Evolutionary conservation across 2,113 vertebrate genomes (phyloP), one percentile per base, ranked within the genome.

Genomic region (Jacana jacana): DNA sequence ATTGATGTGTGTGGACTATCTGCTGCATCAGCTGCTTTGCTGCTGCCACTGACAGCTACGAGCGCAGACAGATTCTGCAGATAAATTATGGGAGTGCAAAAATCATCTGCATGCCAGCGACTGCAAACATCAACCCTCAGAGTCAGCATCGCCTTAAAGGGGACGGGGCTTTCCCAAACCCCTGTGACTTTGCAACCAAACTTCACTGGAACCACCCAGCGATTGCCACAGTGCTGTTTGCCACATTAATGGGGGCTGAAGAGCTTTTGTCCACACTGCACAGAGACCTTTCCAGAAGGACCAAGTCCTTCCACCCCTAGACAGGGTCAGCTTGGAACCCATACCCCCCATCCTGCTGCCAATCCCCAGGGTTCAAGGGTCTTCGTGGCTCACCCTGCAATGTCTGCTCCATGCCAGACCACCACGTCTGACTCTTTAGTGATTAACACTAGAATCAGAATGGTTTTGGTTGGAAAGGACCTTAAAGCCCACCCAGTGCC

Each of bases 61-160:
- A 40, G 76, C 61, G 73, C 42, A n/a, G 88, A 79, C 49, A 60
- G 73, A 72, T 83, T 48, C 80, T 54, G 23, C 4, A 92, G 89
- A 95, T 89, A 92, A 97, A 91, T 84, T 75, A 80, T 12, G 23
- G 89, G 69, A 95, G 77, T 31, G 49, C 81, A 70, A 60, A 89
- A 94, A 49, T 16, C 28, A 61, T 82, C 78, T 57, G 44, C 40
- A 48, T 37, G 40, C 35, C 79, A 75, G 75, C 79, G 11, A 73
- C 12, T 17, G 46, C 22, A 55, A 42, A 19, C 3, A 52, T 23
- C 55, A 81, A 23, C 30, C 58, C 7, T 24, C 51, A 31, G 25
- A 20, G 17, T 52, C 9, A 48, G 44, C 40, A 52, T 78, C 28
- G 1, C 40, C 46, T 69, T 61, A 35, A 96, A 93, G 42, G 48